Conservation (phyloP, 2,113 vertebrate genomes). For the Plectropomus leopardus region DNA sequence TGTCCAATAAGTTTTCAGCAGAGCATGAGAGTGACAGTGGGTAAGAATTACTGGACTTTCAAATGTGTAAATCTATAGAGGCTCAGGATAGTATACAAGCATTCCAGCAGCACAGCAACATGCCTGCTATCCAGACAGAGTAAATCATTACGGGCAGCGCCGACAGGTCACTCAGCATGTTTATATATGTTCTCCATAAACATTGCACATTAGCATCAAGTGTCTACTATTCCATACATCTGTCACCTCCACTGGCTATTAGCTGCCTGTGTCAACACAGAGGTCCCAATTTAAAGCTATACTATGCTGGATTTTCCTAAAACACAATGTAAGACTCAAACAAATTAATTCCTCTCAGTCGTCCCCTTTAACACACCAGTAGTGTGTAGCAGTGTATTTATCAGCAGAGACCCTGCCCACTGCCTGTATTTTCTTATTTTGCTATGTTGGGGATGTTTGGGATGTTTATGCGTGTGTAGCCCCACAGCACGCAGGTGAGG, state of each 20-base stretch:
- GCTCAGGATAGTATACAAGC: background rate
- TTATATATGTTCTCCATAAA: conserved; percentile 14
- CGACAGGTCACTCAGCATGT: conserved; percentile 35
- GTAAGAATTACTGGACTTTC: background rate
- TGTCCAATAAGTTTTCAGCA: background rate
- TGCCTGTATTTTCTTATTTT: too few relatives aligned
- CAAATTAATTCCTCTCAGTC: too few relatives aligned
- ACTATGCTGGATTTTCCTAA: too few relatives aligned
- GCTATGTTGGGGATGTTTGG: too few relatives aligned
- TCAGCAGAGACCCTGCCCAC: too few relatives aligned
- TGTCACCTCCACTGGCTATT: background rate
- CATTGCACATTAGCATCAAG: conserved; percentile 13
- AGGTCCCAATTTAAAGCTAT: background rate
- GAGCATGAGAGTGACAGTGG: background rate
- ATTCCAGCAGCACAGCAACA: conserved; percentile 38
- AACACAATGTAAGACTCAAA: too few relatives aligned
- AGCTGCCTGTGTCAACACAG: conserved; percentile 2
- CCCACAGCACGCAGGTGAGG: too few relatives aligned
- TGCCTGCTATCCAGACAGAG: background rate
- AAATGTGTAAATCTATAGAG: conserved; percentile 5
- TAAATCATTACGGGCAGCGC: conserved; percentile 30
- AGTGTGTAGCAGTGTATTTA: too few relatives aligned
- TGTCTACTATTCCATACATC: conserved; percentile 21
- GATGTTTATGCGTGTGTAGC: too few relatives aligned
- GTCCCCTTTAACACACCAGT: too few relatives aligned